These are phyloP conservation scores for Bothrops jararaca DNA, from an alignment of 2,113 vertebrate species.

Conservation along the genomic window DNA sequence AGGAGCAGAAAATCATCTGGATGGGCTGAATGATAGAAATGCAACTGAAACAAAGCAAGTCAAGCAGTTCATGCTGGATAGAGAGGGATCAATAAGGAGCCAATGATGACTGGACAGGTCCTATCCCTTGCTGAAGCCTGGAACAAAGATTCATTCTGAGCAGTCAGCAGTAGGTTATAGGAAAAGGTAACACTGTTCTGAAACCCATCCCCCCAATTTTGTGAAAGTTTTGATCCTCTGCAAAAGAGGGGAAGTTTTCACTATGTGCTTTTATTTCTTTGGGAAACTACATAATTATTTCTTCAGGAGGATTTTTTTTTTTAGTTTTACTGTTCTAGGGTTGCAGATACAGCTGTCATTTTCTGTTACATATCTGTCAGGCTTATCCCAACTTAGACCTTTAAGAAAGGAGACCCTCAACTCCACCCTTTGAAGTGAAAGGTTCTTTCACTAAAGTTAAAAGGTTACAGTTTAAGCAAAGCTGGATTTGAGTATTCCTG, in stretches of 20 bases:
- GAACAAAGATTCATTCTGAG: neutral
- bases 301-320: neutral
- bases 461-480: neutral
- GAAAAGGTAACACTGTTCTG: neutral
- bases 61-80: constrained; percentile 47
- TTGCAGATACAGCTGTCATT: neutral
- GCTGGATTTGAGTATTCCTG: neutral
- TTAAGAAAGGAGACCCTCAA: neutral
- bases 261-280: neutral
- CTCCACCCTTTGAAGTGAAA: neutral
- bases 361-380: neutral
- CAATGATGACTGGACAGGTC: constrained; percentile 13
- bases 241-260: neutral
- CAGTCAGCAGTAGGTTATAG: neutral
- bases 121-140: neutral
- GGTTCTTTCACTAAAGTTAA: neutral
- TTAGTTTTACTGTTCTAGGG: neutral
- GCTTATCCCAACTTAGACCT: neutral
- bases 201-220: neutral
- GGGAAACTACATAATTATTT: neutral
- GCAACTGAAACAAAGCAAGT: constrained; percentile 52
- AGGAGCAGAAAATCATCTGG: constrained; percentile 13
- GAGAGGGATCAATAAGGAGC: constrained; percentile 40
- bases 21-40: constrained; percentile 62
- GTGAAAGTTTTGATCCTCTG: neutral